phyloP scores from a whole-genome alignment of 2,113 vertebrate genomes.

The Lampris incognitus region DNA sequence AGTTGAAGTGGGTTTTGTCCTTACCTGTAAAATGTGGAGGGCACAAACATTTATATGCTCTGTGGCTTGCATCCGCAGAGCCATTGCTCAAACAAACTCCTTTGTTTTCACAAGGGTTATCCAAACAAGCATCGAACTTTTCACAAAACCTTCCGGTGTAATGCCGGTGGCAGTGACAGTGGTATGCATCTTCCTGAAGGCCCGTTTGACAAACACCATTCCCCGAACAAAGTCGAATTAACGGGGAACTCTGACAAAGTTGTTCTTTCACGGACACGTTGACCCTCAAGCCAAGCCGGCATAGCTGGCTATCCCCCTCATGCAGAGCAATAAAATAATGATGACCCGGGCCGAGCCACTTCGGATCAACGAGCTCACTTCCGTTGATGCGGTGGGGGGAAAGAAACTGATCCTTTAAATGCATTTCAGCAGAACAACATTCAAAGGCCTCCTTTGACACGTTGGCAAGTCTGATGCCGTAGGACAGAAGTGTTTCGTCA shows the following conservation, averaged over 20 bases:
- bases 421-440: constrained; percentile 71
- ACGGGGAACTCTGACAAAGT: constrained; percentile 77
- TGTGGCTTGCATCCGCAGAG: constrained; percentile 52
- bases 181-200: constrained; percentile 78
- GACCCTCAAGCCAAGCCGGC: constrained; percentile 82
- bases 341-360: constrained; percentile 81
- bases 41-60: constrained; percentile 80
- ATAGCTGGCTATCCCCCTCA: constrained; percentile 71
- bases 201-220: constrained; percentile 84
- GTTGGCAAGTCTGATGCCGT: constrained; percentile 83
- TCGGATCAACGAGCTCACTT: constrained; percentile 74
- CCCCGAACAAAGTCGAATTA: constrained; percentile 82
- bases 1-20: constrained; percentile 17
- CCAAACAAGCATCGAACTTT: constrained; percentile 78
- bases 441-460: constrained; percentile 84
- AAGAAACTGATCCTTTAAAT: constrained; percentile 72
- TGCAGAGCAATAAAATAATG: constrained; percentile 85
- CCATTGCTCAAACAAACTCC: constrained; percentile 75
- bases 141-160: constrained; percentile 87
- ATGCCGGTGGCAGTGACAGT: constrained; percentile 79
- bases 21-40: constrained; percentile 85
- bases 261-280: constrained; percentile 84
- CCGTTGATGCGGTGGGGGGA: constrained; percentile 76
- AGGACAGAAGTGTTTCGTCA: constrained; percentile 79
- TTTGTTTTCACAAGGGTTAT: constrained; percentile 83